These are phyloP conservation scores for Corapipo altera DNA, from an alignment of 2,113 vertebrate species.

Conservation along the genomic window DNA sequence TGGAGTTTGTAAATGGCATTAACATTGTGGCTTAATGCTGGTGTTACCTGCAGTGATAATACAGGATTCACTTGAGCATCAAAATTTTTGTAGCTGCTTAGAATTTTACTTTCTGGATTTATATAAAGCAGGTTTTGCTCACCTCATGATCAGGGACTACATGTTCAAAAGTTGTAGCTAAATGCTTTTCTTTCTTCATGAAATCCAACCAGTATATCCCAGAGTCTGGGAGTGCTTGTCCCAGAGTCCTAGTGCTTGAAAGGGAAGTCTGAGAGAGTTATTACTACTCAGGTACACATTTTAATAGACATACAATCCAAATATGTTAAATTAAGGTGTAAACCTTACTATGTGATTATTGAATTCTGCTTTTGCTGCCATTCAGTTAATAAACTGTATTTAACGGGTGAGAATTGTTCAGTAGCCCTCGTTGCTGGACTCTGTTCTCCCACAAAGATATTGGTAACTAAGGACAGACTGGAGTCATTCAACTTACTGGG, in stretches of 20 bases:
- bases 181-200: not conserved
- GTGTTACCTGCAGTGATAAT: not conserved
- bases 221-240: too few relatives aligned
- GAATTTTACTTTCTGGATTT: not conserved
- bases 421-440: not conserved
- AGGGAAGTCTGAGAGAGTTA: not conserved
- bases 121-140: not conserved
- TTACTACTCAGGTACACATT: not conserved
- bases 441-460: not conserved
- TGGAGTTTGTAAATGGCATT: not conserved
- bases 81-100: not conserved
- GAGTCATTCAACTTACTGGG: not conserved
- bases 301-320: not conserved
- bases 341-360: not conserved
- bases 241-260: too few relatives aligned
- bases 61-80: not conserved
- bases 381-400: not conserved
- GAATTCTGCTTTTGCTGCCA: not conserved
- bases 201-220: not conserved
- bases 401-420: not conserved
- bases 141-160: not conserved
- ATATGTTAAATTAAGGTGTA: not conserved
- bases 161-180: not conserved
- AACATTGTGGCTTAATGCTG: not conserved
- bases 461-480: not conserved